Conservation (phyloP, 2,113 vertebrate species). For the Lophotis ruficrista region DNA sequence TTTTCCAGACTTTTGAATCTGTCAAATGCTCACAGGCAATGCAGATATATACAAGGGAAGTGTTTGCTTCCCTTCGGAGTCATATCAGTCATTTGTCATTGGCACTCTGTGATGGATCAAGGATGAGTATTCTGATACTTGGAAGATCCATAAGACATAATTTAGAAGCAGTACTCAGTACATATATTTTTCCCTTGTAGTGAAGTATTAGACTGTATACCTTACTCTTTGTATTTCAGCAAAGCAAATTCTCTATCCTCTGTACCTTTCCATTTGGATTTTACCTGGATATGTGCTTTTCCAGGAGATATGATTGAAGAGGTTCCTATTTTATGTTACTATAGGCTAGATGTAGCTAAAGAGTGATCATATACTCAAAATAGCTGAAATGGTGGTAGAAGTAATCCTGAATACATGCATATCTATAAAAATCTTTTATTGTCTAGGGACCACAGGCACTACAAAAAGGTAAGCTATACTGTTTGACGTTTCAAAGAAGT, state of each 20-base stretch:
- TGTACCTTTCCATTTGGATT: not conserved
- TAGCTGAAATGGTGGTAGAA: not conserved
- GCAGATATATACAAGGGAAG: not conserved
- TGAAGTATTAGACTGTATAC: not conserved
- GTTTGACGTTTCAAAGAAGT: not conserved
- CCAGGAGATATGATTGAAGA: not conserved
- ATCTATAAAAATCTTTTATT: not conserved
- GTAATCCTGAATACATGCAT: not conserved
- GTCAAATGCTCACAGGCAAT: fast-evolving
- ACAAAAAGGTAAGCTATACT: not conserved
- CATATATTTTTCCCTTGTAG: not conserved
- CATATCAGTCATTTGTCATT: not conserved
- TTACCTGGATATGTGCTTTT: not conserved
- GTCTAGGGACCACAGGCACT: not conserved
- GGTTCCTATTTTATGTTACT: not conserved
- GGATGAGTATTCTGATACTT: not conserved
- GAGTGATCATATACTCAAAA: not conserved
- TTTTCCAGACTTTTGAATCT: not conserved
- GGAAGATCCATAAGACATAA: not conserved
- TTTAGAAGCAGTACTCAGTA: not conserved
- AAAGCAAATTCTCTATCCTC: fast-evolving
- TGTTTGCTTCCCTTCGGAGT: not conserved
- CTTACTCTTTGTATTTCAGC: not conserved
- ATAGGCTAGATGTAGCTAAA: not conserved
- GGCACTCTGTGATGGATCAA: not conserved